A percentile compares a stretch with the other conserved stretches of the same genome.
Conservation (phyloP, 2,797 vertebrate species). For the Hydrolagus colliei region DNA sequence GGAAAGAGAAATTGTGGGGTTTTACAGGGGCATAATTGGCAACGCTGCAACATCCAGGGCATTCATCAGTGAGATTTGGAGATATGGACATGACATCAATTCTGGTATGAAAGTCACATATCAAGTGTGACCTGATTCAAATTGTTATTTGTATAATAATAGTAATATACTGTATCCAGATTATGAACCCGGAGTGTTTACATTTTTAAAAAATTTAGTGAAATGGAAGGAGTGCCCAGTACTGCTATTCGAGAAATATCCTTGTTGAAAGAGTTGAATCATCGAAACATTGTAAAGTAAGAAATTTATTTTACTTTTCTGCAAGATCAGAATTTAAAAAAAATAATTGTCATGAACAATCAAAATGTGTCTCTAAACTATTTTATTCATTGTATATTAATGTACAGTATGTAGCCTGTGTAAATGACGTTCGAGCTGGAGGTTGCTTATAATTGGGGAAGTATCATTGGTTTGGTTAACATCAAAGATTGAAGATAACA, state of each 20-base stretch:
- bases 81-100: too few relatives aligned
- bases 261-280: constrained; percentile 33
- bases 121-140: too few relatives aligned
- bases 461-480: neutral
- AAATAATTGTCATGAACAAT: neutral
- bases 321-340: neutral
- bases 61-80: too few relatives aligned
- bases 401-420: neutral
- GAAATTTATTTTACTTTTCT: constrained; percentile 1
- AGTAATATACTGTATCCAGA: too few relatives aligned
- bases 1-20: too few relatives aligned
- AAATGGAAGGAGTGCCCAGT: constrained; percentile 35
- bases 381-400: neutral
- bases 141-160: too few relatives aligned
- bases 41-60: too few relatives aligned
- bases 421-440: neutral
- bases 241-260: constrained; percentile 35
- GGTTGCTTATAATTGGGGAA: neutral
- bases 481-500: neutral
- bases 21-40: too few relatives aligned
- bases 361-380: neutral
- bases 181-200: neutral
- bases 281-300: constrained; percentile 33
- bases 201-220: constrained; percentile 14
- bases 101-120: too few relatives aligned